Conservation (phyloP, 2,797 vertebrate genomes). For the Tenualosa ilisha region DNA sequence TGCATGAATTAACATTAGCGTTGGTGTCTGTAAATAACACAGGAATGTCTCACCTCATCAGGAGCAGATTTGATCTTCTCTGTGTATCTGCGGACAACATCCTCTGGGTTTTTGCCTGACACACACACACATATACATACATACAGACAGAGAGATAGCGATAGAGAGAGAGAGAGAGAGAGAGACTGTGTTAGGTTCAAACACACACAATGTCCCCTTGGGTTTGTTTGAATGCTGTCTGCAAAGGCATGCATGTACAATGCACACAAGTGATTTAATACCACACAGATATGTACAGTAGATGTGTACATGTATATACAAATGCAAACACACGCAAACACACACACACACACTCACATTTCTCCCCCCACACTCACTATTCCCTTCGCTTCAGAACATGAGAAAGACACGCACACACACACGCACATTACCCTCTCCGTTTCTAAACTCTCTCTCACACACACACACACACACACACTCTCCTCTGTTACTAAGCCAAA, state of each 20-base stretch:
- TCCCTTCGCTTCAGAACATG: too few species aligned
- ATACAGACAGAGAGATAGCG: not conserved
- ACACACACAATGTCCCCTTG: not conserved
- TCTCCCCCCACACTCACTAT: not conserved
- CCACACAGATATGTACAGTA: too few species aligned
- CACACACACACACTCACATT: not conserved
- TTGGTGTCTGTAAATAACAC: not conserved
- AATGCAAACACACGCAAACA: not conserved
- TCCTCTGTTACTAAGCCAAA: too few species aligned
- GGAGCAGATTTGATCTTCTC: conserved; percentile 91
- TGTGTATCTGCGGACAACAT: conserved; percentile 91
- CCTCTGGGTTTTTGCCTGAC: conserved; percentile 90
- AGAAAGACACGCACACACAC: too few species aligned
- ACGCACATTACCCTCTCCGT: too few species aligned
- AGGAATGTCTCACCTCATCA: conserved; percentile 81
- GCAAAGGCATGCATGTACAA: conserved; percentile 7
- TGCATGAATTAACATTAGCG: too few species aligned
- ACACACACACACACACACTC: not conserved
- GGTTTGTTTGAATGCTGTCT: not conserved
- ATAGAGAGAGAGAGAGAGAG: too few species aligned
- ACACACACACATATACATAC: conserved; percentile 28
- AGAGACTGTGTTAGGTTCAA: too few species aligned
- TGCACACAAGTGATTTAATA: too few species aligned
- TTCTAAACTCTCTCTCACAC: too few species aligned
- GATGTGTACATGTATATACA: not conserved